These are phyloP conservation scores for Molossus alvarezi DNA, from an alignment of 2,797 vertebrate species.

Conservation along the genomic window DNA sequence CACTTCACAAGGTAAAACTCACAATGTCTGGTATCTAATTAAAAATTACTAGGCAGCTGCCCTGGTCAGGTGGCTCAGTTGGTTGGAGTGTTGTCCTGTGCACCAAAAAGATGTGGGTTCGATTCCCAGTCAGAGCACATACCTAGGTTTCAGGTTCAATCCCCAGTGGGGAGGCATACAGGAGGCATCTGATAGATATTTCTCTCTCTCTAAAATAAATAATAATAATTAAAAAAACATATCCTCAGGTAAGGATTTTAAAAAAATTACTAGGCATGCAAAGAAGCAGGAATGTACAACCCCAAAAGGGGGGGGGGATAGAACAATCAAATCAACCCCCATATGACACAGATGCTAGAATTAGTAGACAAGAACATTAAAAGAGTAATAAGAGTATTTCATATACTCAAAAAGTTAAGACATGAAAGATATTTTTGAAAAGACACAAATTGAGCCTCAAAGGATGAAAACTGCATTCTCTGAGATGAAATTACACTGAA, in stretches of 20 bases:
- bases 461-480: no score
- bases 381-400: conserved; percentile 29
- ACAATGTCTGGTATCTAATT: conserved; percentile 31
- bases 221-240: not conserved
- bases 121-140: not conserved
- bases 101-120: not conserved
- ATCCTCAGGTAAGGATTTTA: not conserved
- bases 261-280: conserved; percentile 32
- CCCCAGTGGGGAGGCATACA: not conserved
- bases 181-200: not conserved
- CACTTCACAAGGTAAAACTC: conserved; percentile 48
- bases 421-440: not conserved
- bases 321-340: conserved; percentile 6
- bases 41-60: conserved; percentile 43
- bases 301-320: not conserved
- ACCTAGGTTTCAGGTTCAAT: not conserved
- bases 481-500: no score
- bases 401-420: conserved; percentile 50
- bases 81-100: not conserved
- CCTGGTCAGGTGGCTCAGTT: not conserved
- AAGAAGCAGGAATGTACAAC: conserved; percentile 54
- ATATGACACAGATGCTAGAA: conserved; percentile 59
- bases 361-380: conserved; percentile 36
- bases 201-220: no score
- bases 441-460: no score